These are phyloP conservation scores for Phacellophora camtschatica DNA, from an alignment of 30 jellyfish, hydroid and myxozoan species.

Conservation along the genomic window DNA sequence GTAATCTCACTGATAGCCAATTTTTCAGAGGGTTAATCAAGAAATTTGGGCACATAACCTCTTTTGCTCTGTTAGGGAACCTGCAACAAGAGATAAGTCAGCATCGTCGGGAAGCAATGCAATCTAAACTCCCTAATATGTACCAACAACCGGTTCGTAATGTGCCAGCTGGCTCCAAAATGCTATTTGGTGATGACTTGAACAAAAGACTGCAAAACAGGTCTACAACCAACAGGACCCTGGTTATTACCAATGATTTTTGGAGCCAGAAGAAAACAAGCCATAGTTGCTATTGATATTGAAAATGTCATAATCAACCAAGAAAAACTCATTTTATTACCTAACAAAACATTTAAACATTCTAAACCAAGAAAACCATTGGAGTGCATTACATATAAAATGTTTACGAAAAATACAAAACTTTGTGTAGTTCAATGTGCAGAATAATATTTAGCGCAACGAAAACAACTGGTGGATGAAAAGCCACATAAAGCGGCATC, in stretches of 20 bases:
- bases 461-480: slow-evolving; percentile 12
- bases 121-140: not conserved
- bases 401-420: slow-evolving; percentile 7
- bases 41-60: slow-evolving; percentile 8
- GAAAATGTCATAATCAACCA: slow-evolving; percentile 13
- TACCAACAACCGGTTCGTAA: not conserved
- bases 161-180: not conserved
- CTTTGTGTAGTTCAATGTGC: no score
- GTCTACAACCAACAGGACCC: slow-evolving; percentile 3
- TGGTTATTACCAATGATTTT: slow-evolving; percentile 13
- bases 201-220: not conserved
- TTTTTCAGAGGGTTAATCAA: not conserved
- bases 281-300: slow-evolving; percentile 8
- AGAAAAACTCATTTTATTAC: slow-evolving; percentile 2
- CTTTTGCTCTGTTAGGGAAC: not conserved
- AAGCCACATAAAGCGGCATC: slow-evolving; percentile 39
- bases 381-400: no score
- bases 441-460: slow-evolving; percentile 10
- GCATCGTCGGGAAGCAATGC: slow-evolving; percentile 1
- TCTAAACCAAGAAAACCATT: slow-evolving; percentile 34
- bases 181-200: slow-evolving; percentile 7
- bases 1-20: not conserved
- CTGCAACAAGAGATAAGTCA: slow-evolving; percentile 15
- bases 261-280: slow-evolving; percentile 38
- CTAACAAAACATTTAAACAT: no score